A percentile compares a stretch with the other conserved stretches of the same genome.
Evolutionary conservation across 2,113 vertebrate genomes (phyloP).

Genomic region (Xiphophorus couchianus): DNA sequence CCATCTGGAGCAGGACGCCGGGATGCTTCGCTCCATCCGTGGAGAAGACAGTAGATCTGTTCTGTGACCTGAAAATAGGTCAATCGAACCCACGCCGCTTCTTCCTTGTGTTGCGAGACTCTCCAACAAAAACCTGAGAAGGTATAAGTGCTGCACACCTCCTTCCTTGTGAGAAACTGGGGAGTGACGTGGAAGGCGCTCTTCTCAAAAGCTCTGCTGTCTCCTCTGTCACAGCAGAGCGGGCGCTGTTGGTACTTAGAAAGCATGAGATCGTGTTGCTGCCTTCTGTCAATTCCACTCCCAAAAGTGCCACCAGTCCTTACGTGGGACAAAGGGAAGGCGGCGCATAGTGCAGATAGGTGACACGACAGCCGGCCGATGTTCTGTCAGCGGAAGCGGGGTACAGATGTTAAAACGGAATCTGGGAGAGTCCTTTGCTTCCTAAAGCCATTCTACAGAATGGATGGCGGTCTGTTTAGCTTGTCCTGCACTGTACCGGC

Average conservation of each 20-base stretch:
- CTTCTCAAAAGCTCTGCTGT: slow-evolving; percentile 35
- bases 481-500: slow-evolving; percentile 97
- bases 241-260: slow-evolving; percentile 54
- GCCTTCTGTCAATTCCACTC: slow-evolving; percentile 53
- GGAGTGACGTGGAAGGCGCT: slow-evolving; percentile 58
- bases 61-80: slow-evolving; percentile 64
- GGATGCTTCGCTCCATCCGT: slow-evolving; percentile 32
- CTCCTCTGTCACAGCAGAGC: slow-evolving; percentile 7
- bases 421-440: slow-evolving; percentile 44
- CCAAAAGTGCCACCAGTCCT: slow-evolving; percentile 60
- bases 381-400: slow-evolving; percentile 53
- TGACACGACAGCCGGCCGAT: slow-evolving; percentile 69
- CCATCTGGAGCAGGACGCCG: slow-evolving; percentile 35
- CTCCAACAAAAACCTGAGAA: slow-evolving; percentile 57
- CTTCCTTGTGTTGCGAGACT: slow-evolving; percentile 24
- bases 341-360: slow-evolving; percentile 76
- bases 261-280: slow-evolving; percentile 52
- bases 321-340: slow-evolving; percentile 36
- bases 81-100: background rate
- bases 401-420: slow-evolving; percentile 52
- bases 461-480: slow-evolving; percentile 80
- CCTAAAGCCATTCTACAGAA: slow-evolving; percentile 69
- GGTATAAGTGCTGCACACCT: slow-evolving; percentile 48
- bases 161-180: slow-evolving; percentile 49
- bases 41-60: slow-evolving; percentile 30